Evolutionary conservation across 2,113 vertebrate species (phyloP), one percentile per base, ranked within the genome.

Genomic region (Patagioenas fasciata): DNA sequence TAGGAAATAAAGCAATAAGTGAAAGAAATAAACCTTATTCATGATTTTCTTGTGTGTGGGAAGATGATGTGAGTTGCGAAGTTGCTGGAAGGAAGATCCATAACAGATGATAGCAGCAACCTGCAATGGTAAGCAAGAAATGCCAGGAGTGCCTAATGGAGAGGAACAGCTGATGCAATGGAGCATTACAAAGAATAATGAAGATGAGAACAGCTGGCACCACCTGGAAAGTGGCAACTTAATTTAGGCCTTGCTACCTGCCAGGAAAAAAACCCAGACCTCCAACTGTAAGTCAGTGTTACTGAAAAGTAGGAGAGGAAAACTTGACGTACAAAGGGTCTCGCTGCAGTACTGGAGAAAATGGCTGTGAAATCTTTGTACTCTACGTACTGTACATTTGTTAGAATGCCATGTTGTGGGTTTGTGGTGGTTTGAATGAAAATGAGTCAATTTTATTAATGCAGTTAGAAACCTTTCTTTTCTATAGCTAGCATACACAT

Each of bases 21-120:
- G 20, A n/a, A 70, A 70, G 38, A 26, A 24, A 24, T 15, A 2
- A 5, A 13, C 9, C 23, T 60, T 32, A 5, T 7, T 60, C 34
- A 36, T 16, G 26, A 13, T 34, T 80, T 70, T 50, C 6, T 26
- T 28, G 0, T 2, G 0, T 31, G 19, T 11, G 13, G 5, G 56
- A 50, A 42, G n/a, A 15, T 2, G 3, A 12, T 31, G 38, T 15
- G n/a, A 31, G 16, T 18, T 38, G n/a, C 50, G 44, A 53, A 19
- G 38, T 34, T 69, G 14, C 51, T 65, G 44, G 44, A 53, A 42
- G n/a, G 23, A 31, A 64, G 36, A 34, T 25, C 6, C 25, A 3
- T 34, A 47, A 11, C 6, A 47, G 29, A 6, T 4, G 44, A 54
- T 0, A 48, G 36, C 18, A 78, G 77, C 18, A 87, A 56, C 24